Evolutionary conservation across 2,888 invertebrate genomes (phyloP), one percentile per base, ranked within the genome.

Genomic region (Lacanobia wlatinum): DNA sequence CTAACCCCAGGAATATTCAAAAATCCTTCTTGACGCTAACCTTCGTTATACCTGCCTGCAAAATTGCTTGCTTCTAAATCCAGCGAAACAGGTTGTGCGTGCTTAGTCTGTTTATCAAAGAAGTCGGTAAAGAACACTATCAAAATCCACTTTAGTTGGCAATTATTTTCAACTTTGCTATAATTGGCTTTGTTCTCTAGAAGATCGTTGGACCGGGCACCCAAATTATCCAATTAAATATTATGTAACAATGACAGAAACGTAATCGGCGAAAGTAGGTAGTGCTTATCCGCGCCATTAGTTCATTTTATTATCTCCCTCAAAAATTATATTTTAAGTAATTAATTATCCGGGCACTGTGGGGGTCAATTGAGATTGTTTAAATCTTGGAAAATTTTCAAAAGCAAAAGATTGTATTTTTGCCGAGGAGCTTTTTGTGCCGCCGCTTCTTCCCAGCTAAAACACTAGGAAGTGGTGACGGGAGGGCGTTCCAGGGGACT

Each of bases 231-330:
- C 55, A 59, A 77, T 67, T 71, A 53, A 62, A 66, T 43, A 53
- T 83, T 75, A 73, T 60, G 52, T 77, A 80, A 77, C 7, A 63
- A 50, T 55, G n/a, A 64, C 73, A 50, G 53, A 74, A 67, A 88
- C 87, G 88, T 89, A 90, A 92, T 84, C 75, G 81, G 91, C 88
- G 92, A 92, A 93, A 93, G 93, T 91, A 83, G 87, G 93, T 91
- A 83, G 87, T 88, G 78, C 88, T 88, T 70, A 84, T 92, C 90
- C 90, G 90, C 84, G 81, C 87, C 78, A 87, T 89, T 77, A 34
- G 69, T 52, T 58, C 40, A 66, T 50, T 28, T 74, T 69, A 82
- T 78, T 82, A 83, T 18, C 34, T 38, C 55, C 53, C n/a, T 16
- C 9, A 23, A 73, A 73, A 63, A 48, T 61, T 70, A 56, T 60